Conservation (phyloP, 2,888 invertebrate species). For the Hydropsyche betteni region DNA sequence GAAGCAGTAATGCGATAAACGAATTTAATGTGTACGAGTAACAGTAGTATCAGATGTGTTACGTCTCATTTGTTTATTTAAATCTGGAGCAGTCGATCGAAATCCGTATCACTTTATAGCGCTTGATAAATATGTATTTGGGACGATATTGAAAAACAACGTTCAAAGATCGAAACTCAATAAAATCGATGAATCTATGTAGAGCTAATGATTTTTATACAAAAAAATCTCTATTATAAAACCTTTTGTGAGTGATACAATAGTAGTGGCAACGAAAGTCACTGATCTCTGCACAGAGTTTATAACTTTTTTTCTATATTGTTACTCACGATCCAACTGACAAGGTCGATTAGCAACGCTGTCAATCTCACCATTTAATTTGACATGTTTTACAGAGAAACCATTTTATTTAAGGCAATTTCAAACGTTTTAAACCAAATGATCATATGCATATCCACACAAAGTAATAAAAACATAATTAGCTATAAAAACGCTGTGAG, state of each 20-base stretch:
- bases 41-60: constrained; percentile 31
- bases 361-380: constrained; percentile 34
- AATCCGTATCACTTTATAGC: constrained; percentile 11
- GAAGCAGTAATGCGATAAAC: neutral
- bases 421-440: constrained; percentile 10
- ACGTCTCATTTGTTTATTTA: constrained; percentile 33
- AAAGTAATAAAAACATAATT: neutral
- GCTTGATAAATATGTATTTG: constrained; percentile 15
- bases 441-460: neutral
- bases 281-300: constrained; percentile 30
- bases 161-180: too few species aligned
- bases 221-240: too few species aligned
- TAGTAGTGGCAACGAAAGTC: constrained; percentile 21
- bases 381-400: constrained; percentile 28
- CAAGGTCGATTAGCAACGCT: constrained; percentile 38
- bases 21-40: neutral
- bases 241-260: constrained; percentile 9
- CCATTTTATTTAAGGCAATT: constrained; percentile 8
- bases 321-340: constrained; percentile 34
- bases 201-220: too few species aligned
- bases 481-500: too few species aligned
- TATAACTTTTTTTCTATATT: constrained; percentile 29
- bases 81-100: constrained; percentile 26
- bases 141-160: neutral
- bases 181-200: too few species aligned